These are phyloP conservation scores for Notoglanidium macrostoma DNA, from an alignment of 2,797 vertebrate genomes.

Conservation along the genomic window DNA sequence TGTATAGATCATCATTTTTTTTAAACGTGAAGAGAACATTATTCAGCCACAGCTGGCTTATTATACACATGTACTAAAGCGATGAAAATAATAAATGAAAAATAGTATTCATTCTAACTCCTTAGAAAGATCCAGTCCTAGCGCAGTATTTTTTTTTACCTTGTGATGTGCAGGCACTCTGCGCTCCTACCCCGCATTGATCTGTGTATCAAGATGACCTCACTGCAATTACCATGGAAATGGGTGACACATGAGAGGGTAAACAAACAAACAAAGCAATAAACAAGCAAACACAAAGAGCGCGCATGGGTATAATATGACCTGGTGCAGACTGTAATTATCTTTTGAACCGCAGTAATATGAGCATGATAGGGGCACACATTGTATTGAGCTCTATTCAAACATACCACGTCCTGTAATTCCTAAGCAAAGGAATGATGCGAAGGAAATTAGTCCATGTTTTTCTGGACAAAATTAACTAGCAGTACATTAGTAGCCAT, in stretches of 20 bases:
- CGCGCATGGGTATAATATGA: constrained; percentile 69
- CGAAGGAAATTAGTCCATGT: neutral
- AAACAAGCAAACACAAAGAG: constrained; percentile 70
- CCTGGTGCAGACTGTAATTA: constrained; percentile 61
- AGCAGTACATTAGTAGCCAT: neutral
- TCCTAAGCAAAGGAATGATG: neutral
- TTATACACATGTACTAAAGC: neutral
- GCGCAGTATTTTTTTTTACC: constrained; percentile 78
- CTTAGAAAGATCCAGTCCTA: constrained; percentile 24
- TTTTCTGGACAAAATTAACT: constrained; percentile 17
- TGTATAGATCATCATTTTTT: neutral
- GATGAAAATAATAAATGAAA: constrained; percentile 20
- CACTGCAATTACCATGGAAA: constrained; percentile 94
- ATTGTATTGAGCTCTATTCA: constrained; percentile 9
- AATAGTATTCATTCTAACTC: constrained; percentile 19
- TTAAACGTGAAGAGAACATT: constrained; percentile 11
- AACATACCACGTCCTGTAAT: constrained; percentile 1
- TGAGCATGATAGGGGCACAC: constrained; percentile 11
- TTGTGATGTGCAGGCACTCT: constrained; percentile 94
- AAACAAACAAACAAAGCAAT: constrained; percentile 68
- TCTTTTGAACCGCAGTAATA: constrained; percentile 36
- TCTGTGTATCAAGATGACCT: constrained; percentile 97
- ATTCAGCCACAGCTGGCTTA: constrained; percentile 14
- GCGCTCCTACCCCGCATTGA: constrained; percentile 98
- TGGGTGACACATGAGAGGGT: constrained; percentile 87